Conservation (phyloP, 2,113 vertebrate genomes). For the Haliaeetus leucogaster region DNA sequence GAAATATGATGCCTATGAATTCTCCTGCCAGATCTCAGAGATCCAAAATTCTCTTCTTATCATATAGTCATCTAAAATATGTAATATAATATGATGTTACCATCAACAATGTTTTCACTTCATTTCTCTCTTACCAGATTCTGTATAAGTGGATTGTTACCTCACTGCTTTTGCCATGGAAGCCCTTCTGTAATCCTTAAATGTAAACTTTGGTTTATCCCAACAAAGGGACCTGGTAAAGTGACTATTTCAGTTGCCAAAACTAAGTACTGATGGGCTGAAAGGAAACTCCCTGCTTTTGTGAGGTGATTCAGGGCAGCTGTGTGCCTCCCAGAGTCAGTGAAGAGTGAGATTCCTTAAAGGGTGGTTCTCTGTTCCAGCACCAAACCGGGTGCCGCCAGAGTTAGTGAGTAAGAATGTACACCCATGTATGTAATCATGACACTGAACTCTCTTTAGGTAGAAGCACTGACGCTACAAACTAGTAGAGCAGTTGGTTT, state of each 20-base stretch:
- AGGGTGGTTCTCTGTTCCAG: neutral
- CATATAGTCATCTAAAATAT: neutral
- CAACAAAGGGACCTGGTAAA: neutral
- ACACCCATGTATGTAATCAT: neutral
- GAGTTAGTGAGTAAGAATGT: neutral
- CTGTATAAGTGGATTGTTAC: neutral
- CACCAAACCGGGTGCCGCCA: neutral
- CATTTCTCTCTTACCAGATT: neutral
- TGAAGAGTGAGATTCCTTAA: neutral
- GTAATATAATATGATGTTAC: neutral
- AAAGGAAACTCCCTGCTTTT: neutral
- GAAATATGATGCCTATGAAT: neutral
- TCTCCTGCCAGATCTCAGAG: neutral
- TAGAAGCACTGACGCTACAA: neutral
- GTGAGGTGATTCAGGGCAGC: neutral
- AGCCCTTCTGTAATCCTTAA: neutral
- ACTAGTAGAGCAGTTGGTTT: neutral
- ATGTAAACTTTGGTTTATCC: neutral
- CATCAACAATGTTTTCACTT: neutral
- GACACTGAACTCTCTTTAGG: neutral
- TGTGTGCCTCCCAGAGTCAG: neutral
- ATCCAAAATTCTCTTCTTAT: neutral
- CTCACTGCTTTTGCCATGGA: neutral
- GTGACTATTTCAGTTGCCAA: neutral
- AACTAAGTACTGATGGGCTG: neutral